Evolutionary conservation across 2,113 vertebrate genomes (phyloP), one percentile per base, ranked within the genome.

Genomic region (Accipiter virgatus): DNA sequence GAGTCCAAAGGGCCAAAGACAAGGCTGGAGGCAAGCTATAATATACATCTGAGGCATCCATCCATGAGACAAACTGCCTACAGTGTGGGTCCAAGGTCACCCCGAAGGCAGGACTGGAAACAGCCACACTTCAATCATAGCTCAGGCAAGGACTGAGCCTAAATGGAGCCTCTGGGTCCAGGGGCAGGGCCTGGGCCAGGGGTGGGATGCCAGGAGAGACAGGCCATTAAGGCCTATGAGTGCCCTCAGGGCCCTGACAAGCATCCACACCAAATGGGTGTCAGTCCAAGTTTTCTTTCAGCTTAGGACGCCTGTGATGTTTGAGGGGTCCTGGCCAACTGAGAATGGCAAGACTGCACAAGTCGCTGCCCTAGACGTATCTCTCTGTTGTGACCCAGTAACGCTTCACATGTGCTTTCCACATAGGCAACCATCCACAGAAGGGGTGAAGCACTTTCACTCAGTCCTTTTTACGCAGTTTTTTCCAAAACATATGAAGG

Each of bases 321-420:
- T 23, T 15, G 29, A 53, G 32, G 32, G 50, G 25, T 25, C 25
- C 53, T 23, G 45, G 50, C 13, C 23, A 31, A 21, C 0, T 38
- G 45, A 34, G 62, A 85, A 27, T 3, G 23, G 31, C 14, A 25
- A 38, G 43, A 11, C 48, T 65, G 26, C 6, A 9, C 25, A 12
- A 48, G 26, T 18, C 11, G 1, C 16, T 7, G 53, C 36, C 5
- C 32, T 20, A 16, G 23, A 31, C 2, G 1, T 13, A 1, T 16
- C 25, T 17, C 40, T 25, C 36, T 42, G 22, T 10, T 40, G 58
- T 32, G 31, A 66, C 10, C 32, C 81, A 31, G 10, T 16, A 63
- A 53, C n/a, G 11, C 32, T 53, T 38, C 23, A 40, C 29, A 3
- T 11, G 11, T 34, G 45, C 22, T 71, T 58, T 43, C 32, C 68